Base-by-base conservation (phyloP, 2,888 invertebrate genomes). In the Malthinus flaveolus region DNA sequence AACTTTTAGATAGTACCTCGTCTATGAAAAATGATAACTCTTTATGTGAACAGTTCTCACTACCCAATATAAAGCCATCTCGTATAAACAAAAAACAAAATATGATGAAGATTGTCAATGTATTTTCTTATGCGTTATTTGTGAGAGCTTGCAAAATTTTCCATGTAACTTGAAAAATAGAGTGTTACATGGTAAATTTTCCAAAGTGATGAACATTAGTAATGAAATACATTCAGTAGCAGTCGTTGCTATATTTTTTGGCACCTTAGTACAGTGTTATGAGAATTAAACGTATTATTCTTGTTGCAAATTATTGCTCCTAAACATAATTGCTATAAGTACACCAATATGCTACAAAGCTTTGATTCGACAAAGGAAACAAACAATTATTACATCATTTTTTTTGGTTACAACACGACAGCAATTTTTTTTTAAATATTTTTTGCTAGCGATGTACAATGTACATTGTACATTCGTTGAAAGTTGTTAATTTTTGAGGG, bases 321-420 rank as follows among this genome's bases (percentile, higher is more conserved):
- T 70, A 69, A 68, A 69, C 68, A 68, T 65, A 72, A 71, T 68
- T 66, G 66, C 70, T 71, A 71, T 64, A 42, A 23, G 39, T 42
- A 72, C 72, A 72, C 66, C 70, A 68, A 72, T 67, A 65, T 68
- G 69, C 69, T 71, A 71, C 69, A 59, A 69, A 71, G 68, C 68
- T 66, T 64, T 68, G 66, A 65, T 61, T 62, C 59, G 61, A 62
- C 59, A 57, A 59, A 61, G 63, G 63, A 59, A 62, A 59, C 61
- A 53, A 55, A 53, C 52, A 48, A 49, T 56, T 60, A 57, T 53
- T 35, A 13, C 4, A 3, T 3, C n/a, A 35, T 10, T 35, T 35
- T 10, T 9, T 35, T 12, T 51, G 39, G 52, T 15, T 57, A 57
- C 33, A 51, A 47, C 32, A 52, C 49, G 49, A 44, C 56, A 56